Percentiles rank a stretch among this genome's conserved stretches.
phyloP scores from a whole-genome alignment of 2,113 vertebrate genomes.

The Corythoichthys haematopterus region DNA sequence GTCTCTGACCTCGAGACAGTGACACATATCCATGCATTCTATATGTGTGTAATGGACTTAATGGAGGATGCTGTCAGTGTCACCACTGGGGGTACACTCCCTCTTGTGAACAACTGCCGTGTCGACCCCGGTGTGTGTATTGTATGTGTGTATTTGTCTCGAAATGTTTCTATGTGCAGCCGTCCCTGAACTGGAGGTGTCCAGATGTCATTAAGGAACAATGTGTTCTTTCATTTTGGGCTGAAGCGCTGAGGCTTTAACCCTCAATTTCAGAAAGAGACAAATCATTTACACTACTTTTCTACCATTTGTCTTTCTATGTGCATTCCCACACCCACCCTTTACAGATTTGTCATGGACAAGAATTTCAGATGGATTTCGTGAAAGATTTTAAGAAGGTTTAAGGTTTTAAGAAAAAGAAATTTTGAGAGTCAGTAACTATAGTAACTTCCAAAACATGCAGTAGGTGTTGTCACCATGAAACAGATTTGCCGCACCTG shows the following conservation, averaged over 20 bases:
- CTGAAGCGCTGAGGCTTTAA: conserved; percentile 34
- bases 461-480: no score
- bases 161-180: conserved; percentile 12
- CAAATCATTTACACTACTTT: conserved; percentile 41
- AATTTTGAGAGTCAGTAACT: no score
- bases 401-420: not conserved
- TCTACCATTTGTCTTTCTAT: conserved; percentile 5
- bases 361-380: not conserved
- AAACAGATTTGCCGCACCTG: no score
- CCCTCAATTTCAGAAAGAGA: conserved; percentile 42
- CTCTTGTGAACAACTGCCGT: conserved; percentile 42
- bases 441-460: no score
- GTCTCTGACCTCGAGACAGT: conserved; percentile 17
- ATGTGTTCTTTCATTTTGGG: conserved; percentile 15
- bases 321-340: not conserved
- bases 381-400: not conserved
- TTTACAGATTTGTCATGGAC: not conserved
- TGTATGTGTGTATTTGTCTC: conserved; percentile 11
- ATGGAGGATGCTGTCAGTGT: conserved; percentile 51
- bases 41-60: conserved; percentile 42
- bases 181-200: conserved; percentile 20
- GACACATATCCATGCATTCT: conserved; percentile 12
- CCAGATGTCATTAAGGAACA: conserved; percentile 33
- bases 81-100: conserved; percentile 34
- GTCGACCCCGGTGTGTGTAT: conserved; percentile 28